Percentiles rank a stretch among this genome's conserved stretches.
Evolutionary conservation across 1,140 invertebrate genomes (phyloP).

Genomic region (Papilio polytes): DNA sequence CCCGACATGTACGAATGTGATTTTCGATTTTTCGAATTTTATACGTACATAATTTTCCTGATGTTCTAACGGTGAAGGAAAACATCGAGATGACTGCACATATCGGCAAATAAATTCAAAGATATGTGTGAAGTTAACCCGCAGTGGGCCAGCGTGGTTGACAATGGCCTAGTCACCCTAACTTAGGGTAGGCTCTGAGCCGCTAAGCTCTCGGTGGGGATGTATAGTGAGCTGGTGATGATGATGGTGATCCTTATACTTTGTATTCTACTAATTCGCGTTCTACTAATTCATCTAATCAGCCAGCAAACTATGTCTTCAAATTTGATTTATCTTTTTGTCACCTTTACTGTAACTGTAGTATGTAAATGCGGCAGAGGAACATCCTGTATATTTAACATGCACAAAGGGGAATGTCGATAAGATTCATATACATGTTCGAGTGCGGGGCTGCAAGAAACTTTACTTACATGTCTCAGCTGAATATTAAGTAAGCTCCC

Average conservation of each 20-base stretch:
- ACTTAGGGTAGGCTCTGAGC: too few relatives aligned
- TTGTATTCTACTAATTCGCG: not conserved
- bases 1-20: too few relatives aligned
- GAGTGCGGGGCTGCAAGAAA: constrained; percentile 11
- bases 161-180: too few relatives aligned
- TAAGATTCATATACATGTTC: constrained; percentile 6
- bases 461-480: constrained; percentile 11
- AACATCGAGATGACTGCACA: too few relatives aligned
- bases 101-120: too few relatives aligned
- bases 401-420: constrained; percentile 5
- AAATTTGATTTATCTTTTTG: not conserved
- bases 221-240: too few relatives aligned
- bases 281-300: not conserved
- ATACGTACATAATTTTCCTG: too few relatives aligned
- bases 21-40: too few relatives aligned
- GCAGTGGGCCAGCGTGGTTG: too few relatives aligned
- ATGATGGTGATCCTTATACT: not conserved
- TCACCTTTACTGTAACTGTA: not conserved
- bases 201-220: too few relatives aligned
- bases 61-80: too few relatives aligned
- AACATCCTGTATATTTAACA: constrained; percentile 3
- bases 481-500: constrained; percentile 5
- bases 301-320: not conserved
- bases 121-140: too few relatives aligned
- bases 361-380: not conserved